A percentile compares a stretch with the other conserved stretches of the same genome.
Evolutionary conservation across 2,888 invertebrate species (phyloP).

Genomic region (Amblyjoppa proteus): DNA sequence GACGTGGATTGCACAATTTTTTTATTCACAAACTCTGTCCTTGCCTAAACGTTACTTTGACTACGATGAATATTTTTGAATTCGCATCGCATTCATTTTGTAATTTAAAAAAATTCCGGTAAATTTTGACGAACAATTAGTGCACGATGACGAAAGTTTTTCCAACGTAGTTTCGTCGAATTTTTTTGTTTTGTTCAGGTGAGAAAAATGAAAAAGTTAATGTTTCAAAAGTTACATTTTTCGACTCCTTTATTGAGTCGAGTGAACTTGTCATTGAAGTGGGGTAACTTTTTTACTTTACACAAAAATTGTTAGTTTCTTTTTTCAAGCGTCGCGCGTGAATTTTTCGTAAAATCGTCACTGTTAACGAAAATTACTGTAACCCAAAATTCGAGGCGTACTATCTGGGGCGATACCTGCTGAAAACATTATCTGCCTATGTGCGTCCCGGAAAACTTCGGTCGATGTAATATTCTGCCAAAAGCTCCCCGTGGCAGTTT

Average conservation of each 20-base stretch:
- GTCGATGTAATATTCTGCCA: background rate
- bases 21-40: background rate
- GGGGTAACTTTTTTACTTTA: background rate
- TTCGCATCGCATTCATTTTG: too few relatives aligned
- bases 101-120: too few relatives aligned
- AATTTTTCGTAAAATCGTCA: background rate
- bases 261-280: too few relatives aligned
- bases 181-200: too few relatives aligned
- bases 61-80: too few relatives aligned
- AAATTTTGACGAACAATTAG: too few relatives aligned
- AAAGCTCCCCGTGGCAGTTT: slow-evolving; percentile 5
- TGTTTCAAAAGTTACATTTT: background rate
- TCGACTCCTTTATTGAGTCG: too few relatives aligned
- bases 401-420: background rate
- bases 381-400: background rate
- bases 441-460: background rate
- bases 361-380: background rate
- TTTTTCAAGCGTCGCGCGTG: background rate
- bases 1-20: background rate
- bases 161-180: too few relatives aligned
- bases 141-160: too few relatives aligned
- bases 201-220: background rate
- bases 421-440: background rate
- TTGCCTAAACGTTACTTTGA: too few relatives aligned
- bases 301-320: background rate